phyloP scores from a whole-genome alignment of 2,797 vertebrate genomes.

The Spinus olivaceus region DNA sequence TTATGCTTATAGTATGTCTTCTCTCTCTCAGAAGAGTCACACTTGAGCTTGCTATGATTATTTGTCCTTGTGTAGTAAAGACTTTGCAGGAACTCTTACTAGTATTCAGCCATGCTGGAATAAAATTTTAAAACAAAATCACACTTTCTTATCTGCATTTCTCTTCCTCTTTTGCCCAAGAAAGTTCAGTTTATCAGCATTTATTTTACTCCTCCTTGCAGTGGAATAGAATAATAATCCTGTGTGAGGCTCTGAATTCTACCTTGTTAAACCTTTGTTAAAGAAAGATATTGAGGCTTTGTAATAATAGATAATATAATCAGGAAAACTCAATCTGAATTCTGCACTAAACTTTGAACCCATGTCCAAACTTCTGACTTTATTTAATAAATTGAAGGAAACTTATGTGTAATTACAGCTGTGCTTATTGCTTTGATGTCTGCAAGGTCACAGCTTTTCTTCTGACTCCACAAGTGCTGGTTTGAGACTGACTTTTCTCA shows the following conservation, averaged over 20 bases:
- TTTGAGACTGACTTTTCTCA: background rate
- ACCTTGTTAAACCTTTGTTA: background rate
- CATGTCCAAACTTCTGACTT: background rate
- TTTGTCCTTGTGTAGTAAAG: background rate
- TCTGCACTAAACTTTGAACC: background rate
- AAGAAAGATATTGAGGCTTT: background rate
- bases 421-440: background rate
- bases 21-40: background rate
- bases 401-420: background rate
- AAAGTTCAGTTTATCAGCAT: background rate
- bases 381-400: background rate
- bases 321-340: background rate
- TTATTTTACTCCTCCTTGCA: background rate
- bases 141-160: background rate
- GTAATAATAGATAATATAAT: background rate
- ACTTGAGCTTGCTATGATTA: background rate
- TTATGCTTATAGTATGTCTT: background rate
- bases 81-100: background rate
- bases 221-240: background rate
- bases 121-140: background rate
- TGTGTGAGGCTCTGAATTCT: background rate
- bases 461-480: background rate
- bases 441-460: slow-evolving; percentile 33
- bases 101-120: background rate
- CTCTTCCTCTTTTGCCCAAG: background rate